phyloP scores from a whole-genome alignment of 1,140 invertebrate genomes.

The Centruroides sculpturatus region DNA sequence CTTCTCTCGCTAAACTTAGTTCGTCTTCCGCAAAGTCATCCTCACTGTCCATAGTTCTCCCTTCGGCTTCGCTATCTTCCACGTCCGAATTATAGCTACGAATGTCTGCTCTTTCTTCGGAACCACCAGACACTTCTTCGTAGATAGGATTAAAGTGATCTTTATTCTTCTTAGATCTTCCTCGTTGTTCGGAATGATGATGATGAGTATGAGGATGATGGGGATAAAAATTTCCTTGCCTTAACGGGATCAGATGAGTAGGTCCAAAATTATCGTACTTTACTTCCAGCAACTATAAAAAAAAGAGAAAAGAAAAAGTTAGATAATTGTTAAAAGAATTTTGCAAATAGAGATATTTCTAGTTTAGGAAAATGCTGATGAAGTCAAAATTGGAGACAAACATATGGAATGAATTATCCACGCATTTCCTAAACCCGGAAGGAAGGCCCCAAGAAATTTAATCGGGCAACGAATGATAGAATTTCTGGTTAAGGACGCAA shows the following conservation, averaged over 20 bases:
- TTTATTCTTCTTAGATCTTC: slow-evolving; percentile 5
- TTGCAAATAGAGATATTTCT: background rate
- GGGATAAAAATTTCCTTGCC: slow-evolving; percentile 8
- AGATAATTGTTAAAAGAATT: background rate
- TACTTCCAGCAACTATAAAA: slow-evolving; percentile 18
- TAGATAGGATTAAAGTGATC: slow-evolving; percentile 18
- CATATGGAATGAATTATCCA: too few relatives aligned
- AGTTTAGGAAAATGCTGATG: background rate
- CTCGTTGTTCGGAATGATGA: background rate
- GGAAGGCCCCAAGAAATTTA: too few relatives aligned
- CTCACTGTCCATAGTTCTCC: slow-evolving; percentile 16
- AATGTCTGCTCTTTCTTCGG: slow-evolving; percentile 8
- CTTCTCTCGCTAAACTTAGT: slow-evolving; percentile 17
- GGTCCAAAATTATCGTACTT: slow-evolving; percentile 19
- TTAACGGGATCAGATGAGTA: slow-evolving; percentile 9
- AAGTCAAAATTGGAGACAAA: too few relatives aligned
- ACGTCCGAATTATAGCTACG: slow-evolving; percentile 13
- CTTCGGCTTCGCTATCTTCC: slow-evolving; percentile 16
- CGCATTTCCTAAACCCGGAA: too few relatives aligned
- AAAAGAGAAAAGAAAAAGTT: background rate
- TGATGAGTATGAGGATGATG: slow-evolving; percentile 8
- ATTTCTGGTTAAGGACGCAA: too few relatives aligned
- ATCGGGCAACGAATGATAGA: too few relatives aligned
- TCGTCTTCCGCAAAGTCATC: slow-evolving; percentile 21
- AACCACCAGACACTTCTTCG: slow-evolving; percentile 18